These are phyloP conservation scores for Oreonectes daqikongensis DNA, from an alignment of 2,797 vertebrate species.

Conservation along the genomic window DNA sequence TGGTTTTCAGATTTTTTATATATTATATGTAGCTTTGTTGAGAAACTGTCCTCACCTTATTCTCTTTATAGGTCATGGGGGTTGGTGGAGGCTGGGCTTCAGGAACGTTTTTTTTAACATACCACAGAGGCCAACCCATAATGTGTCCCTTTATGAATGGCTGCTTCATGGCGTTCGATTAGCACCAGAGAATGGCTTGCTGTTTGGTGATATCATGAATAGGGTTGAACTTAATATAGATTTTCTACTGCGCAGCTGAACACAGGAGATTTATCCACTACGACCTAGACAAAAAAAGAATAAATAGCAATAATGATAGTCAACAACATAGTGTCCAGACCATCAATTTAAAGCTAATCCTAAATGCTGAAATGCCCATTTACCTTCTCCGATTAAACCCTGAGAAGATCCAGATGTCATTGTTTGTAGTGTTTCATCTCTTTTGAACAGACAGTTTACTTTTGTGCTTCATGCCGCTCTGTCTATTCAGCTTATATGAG, in stretches of 20 bases:
- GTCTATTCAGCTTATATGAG: constrained; percentile 50
- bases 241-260: constrained; percentile 30
- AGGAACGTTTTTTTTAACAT: not conserved
- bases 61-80: constrained; percentile 4
- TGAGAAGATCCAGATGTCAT: constrained; percentile 53
- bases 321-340: constrained; percentile 55
- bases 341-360: constrained; percentile 73
- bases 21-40: constrained; percentile 40
- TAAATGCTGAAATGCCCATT: constrained; percentile 68
- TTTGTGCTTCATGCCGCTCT: constrained; percentile 44
- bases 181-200: constrained; percentile 14
- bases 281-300: constrained; percentile 50
- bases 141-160: constrained; percentile 25
- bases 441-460: constrained; percentile 54
- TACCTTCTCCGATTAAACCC: constrained; percentile 62
- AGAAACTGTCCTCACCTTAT: constrained; percentile 24
- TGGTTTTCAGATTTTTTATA: no score
- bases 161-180: constrained; percentile 13
- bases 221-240: constrained; percentile 52
- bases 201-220: constrained; percentile 14
- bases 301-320: constrained; percentile 59
- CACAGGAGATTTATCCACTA: constrained; percentile 37
- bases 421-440: constrained; percentile 53
- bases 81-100: not conserved
- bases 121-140: not conserved